Conservation (phyloP, 37 sponge, comb jelly and placozoan species). For the Amphimedon queenslandica region DNA sequence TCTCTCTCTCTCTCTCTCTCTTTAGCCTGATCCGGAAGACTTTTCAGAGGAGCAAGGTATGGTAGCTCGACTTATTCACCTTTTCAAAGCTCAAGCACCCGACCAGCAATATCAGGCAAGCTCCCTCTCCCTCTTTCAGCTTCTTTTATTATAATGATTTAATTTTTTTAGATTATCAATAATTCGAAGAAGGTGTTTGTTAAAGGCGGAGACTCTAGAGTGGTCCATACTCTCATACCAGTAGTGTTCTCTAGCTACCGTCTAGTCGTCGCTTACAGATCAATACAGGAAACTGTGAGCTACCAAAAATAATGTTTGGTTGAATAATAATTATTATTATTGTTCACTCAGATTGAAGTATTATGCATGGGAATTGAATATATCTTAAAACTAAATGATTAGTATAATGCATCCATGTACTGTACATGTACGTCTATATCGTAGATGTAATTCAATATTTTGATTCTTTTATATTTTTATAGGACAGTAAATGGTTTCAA, state of each 20-base stretch:
- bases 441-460: neutral
- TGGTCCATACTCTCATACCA: constrained; percentile 80
- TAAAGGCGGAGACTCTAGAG: constrained; percentile 75
- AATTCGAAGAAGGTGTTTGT: constrained; percentile 80
- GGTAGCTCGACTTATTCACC: constrained; percentile 84
- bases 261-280: constrained; percentile 67
- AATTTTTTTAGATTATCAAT: constrained; percentile 75
- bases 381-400: no score
- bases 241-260: constrained; percentile 86
- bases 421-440: neutral
- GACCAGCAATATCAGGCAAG: constrained; percentile 95
- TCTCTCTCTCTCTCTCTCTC: neutral
- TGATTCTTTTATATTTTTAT: no score
- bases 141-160: neutral
- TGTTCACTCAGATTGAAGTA: no score
- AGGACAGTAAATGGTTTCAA: constrained; percentile 93
- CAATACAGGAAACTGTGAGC: constrained; percentile 61
- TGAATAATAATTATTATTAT: neutral
- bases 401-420: no score
- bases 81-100: constrained; percentile 60
- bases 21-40: constrained; percentile 84
- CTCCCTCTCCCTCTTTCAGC: neutral
- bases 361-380: neutral
- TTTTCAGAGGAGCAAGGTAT: constrained; percentile 89
- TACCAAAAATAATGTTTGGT: no score